Evolutionary conservation across 2,113 vertebrate species (phyloP).

Genomic region (Lepidothrix coronata): DNA sequence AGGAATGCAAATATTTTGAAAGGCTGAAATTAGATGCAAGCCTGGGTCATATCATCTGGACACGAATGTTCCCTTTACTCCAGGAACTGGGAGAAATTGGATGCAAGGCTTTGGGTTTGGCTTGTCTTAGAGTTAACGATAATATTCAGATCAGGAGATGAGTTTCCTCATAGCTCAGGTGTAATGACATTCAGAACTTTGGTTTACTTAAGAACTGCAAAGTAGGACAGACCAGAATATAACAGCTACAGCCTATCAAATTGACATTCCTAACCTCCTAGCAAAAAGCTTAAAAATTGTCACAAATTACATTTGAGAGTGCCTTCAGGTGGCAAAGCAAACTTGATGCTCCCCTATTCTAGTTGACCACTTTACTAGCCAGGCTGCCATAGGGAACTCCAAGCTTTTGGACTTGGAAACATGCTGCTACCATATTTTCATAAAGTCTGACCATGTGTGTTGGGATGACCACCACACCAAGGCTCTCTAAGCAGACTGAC

Average conservation of each 20-base stretch:
- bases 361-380: background rate
- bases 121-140: background rate
- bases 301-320: background rate
- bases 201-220: background rate
- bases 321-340: background rate
- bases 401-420: background rate
- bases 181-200: background rate
- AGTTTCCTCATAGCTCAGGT: background rate
- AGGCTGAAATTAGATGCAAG: background rate
- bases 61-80: background rate
- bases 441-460: background rate
- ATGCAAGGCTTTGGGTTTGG: background rate
- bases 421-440: background rate
- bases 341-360: background rate
- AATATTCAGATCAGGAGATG: background rate
- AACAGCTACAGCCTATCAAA: background rate
- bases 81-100: background rate
- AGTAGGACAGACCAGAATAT: background rate
- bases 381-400: background rate
- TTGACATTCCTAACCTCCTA: background rate
- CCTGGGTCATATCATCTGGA: background rate
- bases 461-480: background rate
- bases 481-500: background rate
- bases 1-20: background rate
- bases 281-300: background rate